A percentile compares a stretch with the other conserved stretches of the same genome.
Conservation (phyloP, 2,797 vertebrate genomes). For the Melanogrammus aeglefinus region DNA sequence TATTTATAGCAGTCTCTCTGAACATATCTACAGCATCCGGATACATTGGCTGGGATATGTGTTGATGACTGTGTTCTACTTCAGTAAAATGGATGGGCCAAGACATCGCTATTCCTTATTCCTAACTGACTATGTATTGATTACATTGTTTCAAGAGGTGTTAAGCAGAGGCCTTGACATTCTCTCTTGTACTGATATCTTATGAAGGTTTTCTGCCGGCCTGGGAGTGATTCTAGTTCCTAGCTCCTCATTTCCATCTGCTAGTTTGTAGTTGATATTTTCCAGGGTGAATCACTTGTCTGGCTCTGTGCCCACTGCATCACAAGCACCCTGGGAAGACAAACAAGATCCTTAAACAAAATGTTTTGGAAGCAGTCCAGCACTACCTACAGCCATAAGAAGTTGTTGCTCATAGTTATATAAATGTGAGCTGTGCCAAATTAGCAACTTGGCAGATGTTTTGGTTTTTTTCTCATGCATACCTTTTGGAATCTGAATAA, state of each 20-base stretch:
- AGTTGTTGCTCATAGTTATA: neutral
- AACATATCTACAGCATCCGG: neutral
- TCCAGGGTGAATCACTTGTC: neutral
- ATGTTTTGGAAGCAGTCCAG: neutral
- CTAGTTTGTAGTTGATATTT: neutral
- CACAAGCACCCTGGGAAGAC: neutral
- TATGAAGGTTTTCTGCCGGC: neutral
- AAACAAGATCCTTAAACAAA: conserved; percentile 1
- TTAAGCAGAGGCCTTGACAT: neutral
- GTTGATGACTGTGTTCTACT: neutral
- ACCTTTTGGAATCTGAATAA: neutral
- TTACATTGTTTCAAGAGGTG: conserved; percentile 1
- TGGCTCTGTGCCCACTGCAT: neutral
- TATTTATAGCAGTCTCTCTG: neutral
- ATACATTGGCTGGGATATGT: neutral
- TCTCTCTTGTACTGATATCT: neutral
- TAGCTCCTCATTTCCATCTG: neutral
- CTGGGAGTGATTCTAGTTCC: neutral
- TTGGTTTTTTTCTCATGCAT: neutral
- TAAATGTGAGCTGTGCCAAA: neutral
- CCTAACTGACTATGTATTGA: neutral
- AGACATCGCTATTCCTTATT: neutral
- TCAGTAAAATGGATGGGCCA: neutral
- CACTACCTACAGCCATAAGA: neutral
- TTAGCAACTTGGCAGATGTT: neutral